Percentiles rank a stretch among this genome's conserved stretches.
Evolutionary conservation across 2,888 invertebrate genomes (phyloP).

Genomic region (Drosophila diplacantha): DNA sequence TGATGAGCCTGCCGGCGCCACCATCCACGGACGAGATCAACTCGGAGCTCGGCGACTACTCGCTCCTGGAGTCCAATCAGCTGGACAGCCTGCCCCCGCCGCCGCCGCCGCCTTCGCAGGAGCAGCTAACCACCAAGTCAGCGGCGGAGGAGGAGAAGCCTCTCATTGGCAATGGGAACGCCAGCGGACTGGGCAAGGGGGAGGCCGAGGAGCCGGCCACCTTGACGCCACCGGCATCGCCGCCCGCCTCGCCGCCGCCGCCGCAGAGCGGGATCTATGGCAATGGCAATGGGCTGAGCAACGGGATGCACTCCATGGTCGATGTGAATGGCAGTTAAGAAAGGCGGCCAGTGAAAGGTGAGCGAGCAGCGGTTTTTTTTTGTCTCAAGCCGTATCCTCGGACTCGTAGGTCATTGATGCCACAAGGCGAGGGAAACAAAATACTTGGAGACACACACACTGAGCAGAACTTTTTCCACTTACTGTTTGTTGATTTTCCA

Average conservation of each 20-base stretch:
- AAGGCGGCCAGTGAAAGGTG: constrained; percentile 4
- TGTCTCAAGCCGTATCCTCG: constrained; percentile 1
- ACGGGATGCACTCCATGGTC: constrained; percentile 56
- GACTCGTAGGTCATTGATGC: constrained; percentile 9
- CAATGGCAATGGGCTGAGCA: constrained; percentile 49
- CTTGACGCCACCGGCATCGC: constrained; percentile 72
- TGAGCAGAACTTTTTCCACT: constrained; percentile 27
- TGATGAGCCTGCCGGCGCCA: constrained; percentile 77
- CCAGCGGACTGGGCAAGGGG: constrained; percentile 20
- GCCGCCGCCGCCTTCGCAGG: constrained; percentile 59
- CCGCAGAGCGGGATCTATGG: constrained; percentile 30
- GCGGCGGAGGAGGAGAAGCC: constrained; percentile 11
- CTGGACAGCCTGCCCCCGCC: constrained; percentile 77
- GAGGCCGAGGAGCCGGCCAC: constrained; percentile 58
- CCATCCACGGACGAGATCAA: constrained; percentile 77
- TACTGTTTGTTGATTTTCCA: constrained; percentile 38
- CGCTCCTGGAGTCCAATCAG: constrained; percentile 73
- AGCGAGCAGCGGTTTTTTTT: constrained; percentile 14
- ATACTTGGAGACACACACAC: constrained; percentile 42
- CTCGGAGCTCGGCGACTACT: constrained; percentile 71
- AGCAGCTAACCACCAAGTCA: constrained; percentile 5
- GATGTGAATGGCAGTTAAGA: constrained; percentile 75
- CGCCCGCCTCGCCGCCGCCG: constrained; percentile 68
- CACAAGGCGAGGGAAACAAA: neutral
- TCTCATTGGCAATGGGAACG: constrained; percentile 18